These are phyloP conservation scores for Musca domestica DNA, from an alignment of 1,140 invertebrate genomes.

Conservation along the genomic window DNA sequence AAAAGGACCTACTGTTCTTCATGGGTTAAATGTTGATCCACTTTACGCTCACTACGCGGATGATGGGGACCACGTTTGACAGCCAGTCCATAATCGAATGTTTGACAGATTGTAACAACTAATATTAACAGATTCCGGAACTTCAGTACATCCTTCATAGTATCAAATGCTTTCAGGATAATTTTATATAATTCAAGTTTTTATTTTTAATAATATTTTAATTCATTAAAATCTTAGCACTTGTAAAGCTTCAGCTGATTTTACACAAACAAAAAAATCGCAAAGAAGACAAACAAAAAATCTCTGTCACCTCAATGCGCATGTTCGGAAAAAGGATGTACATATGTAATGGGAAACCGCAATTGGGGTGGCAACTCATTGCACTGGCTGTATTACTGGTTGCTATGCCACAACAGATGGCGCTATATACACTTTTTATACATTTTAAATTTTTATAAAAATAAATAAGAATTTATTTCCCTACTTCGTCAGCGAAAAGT, in stretches of 20 bases:
- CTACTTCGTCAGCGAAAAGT: too few species aligned
- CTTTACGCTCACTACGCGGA: slow-evolving; percentile 60
- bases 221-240: not conserved
- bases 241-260: not conserved
- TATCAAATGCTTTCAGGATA: not conserved
- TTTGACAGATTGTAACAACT: slow-evolving; percentile 46
- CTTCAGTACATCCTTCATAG: slow-evolving; percentile 48
- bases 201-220: not conserved
- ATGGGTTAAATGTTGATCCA: slow-evolving; percentile 66
- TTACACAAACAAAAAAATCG: too few species aligned
- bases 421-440: too few species aligned
- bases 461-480: too few species aligned
- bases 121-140: slow-evolving; percentile 48
- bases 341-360: too few species aligned
- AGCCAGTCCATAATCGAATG: slow-evolving; percentile 35
- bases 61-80: slow-evolving; percentile 66
- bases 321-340: not conserved
- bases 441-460: too few species aligned
- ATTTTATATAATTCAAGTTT: not conserved
- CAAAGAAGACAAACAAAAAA: too few species aligned
- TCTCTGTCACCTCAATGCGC: not conserved
- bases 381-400: too few species aligned
- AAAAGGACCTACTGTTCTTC: slow-evolving; percentile 61
- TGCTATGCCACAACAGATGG: too few species aligned
- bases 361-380: too few species aligned